Percentiles rank a stretch among this genome's conserved stretches.
These are phyloP conservation scores for Drosophila peninsularis DNA, from an alignment of 2,888 invertebrate species.

Conservation along the genomic window DNA sequence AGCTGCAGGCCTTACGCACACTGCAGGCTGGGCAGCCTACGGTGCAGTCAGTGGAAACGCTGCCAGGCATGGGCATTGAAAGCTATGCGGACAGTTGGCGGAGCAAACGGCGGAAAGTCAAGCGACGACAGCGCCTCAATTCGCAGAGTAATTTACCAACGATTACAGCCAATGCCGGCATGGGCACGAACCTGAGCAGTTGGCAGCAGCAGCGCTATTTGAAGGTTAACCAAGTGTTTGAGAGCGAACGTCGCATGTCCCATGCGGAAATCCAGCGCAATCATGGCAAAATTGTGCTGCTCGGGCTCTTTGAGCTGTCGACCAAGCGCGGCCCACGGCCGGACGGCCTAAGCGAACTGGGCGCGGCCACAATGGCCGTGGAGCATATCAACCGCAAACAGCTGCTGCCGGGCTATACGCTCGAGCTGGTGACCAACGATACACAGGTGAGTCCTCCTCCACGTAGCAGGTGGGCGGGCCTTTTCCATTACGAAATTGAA, in stretches of 20 bases:
- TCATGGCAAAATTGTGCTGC: conserved; percentile 87
- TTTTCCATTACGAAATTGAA: conserved; percentile 74
- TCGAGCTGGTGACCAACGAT: conserved; percentile 92
- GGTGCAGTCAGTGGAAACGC: conserved; percentile 6
- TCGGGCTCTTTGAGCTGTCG: conserved; percentile 92
- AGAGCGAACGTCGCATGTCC: conserved; percentile 82
- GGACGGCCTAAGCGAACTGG: conserved; percentile 90
- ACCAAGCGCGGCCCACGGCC: conserved; percentile 87
- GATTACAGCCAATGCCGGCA: conserved; percentile 22
- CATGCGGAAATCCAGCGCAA: conserved; percentile 74
- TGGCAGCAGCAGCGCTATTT: conserved; percentile 78
- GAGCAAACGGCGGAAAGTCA: conserved; percentile 75
- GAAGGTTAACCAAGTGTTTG: conserved; percentile 85
- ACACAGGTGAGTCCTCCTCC: conserved; percentile 89
- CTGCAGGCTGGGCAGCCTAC: conserved; percentile 1
- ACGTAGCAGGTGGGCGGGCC: neutral
- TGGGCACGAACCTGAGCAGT: conserved; percentile 50
- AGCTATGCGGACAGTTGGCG: conserved; percentile 55
- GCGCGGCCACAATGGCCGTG: conserved; percentile 92
- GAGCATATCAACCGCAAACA: conserved; percentile 90
- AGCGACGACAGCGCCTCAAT: conserved; percentile 67
- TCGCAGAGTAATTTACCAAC: conserved; percentile 69
- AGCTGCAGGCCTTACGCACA: conserved; percentile 42
- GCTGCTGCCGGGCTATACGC: conserved; percentile 89
- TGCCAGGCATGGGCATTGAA: neutral